phyloP scores from a whole-genome alignment of 2,113 vertebrate species.

The Misgurnus mizolepis region DNA sequence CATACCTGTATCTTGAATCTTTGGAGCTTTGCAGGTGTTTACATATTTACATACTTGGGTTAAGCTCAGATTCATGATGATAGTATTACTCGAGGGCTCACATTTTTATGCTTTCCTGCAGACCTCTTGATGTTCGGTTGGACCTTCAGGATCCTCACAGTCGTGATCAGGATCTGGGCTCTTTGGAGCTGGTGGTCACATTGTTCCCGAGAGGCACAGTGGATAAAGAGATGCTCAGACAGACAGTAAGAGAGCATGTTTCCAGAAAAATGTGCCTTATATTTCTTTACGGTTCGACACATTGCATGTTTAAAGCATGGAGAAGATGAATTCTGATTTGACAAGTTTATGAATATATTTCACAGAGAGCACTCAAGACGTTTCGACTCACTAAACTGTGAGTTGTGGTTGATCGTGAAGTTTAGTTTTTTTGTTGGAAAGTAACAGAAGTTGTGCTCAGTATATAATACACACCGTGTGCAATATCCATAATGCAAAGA shows the following conservation, averaged over 20 bases:
- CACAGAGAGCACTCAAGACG: no score
- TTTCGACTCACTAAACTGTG: no score
- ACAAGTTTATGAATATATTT: no score
- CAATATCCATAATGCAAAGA: no score
- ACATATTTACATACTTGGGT: not conserved
- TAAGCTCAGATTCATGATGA: no score
- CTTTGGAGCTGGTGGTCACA: slow-evolving; percentile 73
- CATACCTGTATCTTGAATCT: slow-evolving; percentile 79
- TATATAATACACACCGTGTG: no score
- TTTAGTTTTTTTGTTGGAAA: no score
- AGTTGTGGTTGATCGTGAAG: no score
- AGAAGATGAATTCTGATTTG: not conserved
- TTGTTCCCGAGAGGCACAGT: slow-evolving; percentile 79
- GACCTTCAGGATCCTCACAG: slow-evolving; percentile 80
- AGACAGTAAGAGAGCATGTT: not conserved
- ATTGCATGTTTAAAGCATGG: no score
- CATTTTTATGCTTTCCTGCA: slow-evolving; percentile 43
- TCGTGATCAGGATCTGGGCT: slow-evolving; percentile 80
- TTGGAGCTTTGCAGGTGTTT: slow-evolving; percentile 79
- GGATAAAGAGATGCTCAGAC: slow-evolving; percentile 73
- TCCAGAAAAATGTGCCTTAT: not conserved
- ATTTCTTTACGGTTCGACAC: not conserved
- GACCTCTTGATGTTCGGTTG: slow-evolving; percentile 76
- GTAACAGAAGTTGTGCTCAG: no score
- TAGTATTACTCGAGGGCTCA: no score